These are phyloP conservation scores for Paramisgurnus dabryanus DNA, from an alignment of 2,113 vertebrate genomes.

Conservation along the genomic window DNA sequence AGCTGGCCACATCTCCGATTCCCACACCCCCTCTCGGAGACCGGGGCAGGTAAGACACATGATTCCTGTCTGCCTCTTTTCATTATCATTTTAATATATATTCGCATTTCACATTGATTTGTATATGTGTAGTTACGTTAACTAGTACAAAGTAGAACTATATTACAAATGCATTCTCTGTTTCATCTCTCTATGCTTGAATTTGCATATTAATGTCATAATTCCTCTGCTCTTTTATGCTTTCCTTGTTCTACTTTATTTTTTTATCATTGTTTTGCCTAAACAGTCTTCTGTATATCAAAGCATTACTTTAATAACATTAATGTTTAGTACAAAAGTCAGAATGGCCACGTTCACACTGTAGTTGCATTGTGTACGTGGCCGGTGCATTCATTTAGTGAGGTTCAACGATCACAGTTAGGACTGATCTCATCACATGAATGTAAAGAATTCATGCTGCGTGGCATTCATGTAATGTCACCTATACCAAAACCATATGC, in stretches of 20 bases:
- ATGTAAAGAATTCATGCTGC: slow-evolving; percentile 40
- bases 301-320: too few relatives aligned
- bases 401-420: slow-evolving; percentile 14
- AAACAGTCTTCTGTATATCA: neutral
- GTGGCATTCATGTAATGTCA: slow-evolving; percentile 45
- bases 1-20: slow-evolving; percentile 75
- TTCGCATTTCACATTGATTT: neutral
- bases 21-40: slow-evolving; percentile 82
- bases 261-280: neutral
- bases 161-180: neutral
- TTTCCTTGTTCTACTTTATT: slow-evolving; percentile 11
- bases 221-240: slow-evolving; percentile 24
- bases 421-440: slow-evolving; percentile 29
- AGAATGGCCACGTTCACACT: slow-evolving; percentile 9
- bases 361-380: slow-evolving; percentile 1
- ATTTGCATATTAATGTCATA: slow-evolving; percentile 14
- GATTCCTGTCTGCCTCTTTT: slow-evolving; percentile 10
- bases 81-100: slow-evolving; percentile 22
- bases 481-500: slow-evolving; percentile 23
- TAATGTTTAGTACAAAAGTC: neutral
- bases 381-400: slow-evolving; percentile 11
- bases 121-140: slow-evolving; percentile 14
- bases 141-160: neutral
- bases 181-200: slow-evolving; percentile 19
- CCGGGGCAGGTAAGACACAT: slow-evolving; percentile 83